phyloP scores from a whole-genome alignment of 2,797 vertebrate genomes.

The Hoplostethus mediterraneus region DNA sequence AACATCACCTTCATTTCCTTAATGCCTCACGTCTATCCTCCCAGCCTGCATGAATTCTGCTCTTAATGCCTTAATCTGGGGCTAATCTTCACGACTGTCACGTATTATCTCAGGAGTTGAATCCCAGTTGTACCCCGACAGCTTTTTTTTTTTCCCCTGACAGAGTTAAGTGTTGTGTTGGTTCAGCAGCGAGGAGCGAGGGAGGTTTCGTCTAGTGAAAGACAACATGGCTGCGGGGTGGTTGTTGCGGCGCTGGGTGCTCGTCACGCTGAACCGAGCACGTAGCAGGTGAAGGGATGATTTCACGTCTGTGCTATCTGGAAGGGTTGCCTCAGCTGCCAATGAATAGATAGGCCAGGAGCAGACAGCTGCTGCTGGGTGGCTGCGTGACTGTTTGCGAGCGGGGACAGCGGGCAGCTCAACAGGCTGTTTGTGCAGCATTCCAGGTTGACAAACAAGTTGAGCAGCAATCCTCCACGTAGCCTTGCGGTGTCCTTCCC shows the following conservation, averaged over 20 bases:
- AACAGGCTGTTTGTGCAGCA: constrained; percentile 49
- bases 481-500: not conserved
- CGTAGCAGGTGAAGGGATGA: constrained; percentile 72
- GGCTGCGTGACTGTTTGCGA: constrained; percentile 45
- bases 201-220: constrained; percentile 58
- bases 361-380: constrained; percentile 56
- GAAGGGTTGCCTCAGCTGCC: constrained; percentile 70
- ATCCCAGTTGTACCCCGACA: constrained; percentile 49
- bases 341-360: constrained; percentile 65
- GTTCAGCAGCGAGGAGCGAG: constrained; percentile 63
- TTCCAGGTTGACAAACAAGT: constrained; percentile 46
- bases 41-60: constrained; percentile 38
- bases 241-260: constrained; percentile 53
- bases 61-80: constrained; percentile 50
- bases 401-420: constrained; percentile 44
- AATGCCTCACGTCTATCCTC: constrained; percentile 45
- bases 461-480: constrained; percentile 32
- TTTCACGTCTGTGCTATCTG: constrained; percentile 74
- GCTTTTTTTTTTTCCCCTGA: constrained; percentile 51
- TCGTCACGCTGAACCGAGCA: constrained; percentile 53
- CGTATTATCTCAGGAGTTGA: constrained; percentile 41
- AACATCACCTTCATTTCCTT: constrained; percentile 72
- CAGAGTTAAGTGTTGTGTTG: constrained; percentile 69
- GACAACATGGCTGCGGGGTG: constrained; percentile 62
- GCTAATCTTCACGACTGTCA: constrained; percentile 41